Base-by-base conservation (phyloP, 2,113 vertebrate species). In the Ceratotherium simum region DNA sequence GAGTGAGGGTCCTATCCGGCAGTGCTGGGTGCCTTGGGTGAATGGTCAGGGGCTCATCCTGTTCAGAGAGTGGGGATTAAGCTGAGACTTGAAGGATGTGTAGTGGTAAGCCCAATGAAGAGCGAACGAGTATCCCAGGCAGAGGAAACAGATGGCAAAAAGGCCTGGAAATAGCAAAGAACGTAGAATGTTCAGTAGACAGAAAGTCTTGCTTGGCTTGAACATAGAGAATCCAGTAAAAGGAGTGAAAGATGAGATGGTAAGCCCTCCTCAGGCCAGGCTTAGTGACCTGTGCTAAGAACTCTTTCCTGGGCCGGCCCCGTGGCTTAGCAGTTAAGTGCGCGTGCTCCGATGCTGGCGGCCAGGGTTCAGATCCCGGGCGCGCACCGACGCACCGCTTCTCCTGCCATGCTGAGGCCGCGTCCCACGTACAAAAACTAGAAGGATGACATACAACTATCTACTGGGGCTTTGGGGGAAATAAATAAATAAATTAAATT, bases 131-230 rank as follows among this genome's bases (percentile, higher is more conserved):
- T 13, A 14, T 56, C 18, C 54, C 65, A 46, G 42, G 33, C 67
- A 29, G 27, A 82, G 27, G 51, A 33, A n/a, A 48, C 69, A 46
- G 60, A 39, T n/a, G 9, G 8, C 2, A 7, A 12, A n/a, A 29
- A 90, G 46, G 42, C 31, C 69, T 42, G 33, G 46, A 67, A 82
- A 25, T 27, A 4, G 87, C 69, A 31, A 79, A 79, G 33, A 31
- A 60, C 0, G 0, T 0, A 21, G 69, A 23, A 9, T 2, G 36
- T 36, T 79, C 33, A n/a, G 33, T 9, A 64, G n/a, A 27, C 17
- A 78, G 95, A 73, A 65, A 85, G 58, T 27, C 42, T 31, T 29
- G 13, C 4, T 1, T 12, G 64, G 29, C 33, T 93, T 48, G 36
- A 36, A 51, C 36, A 64, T 2, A 58, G 60, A 73, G 54, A 51